Base-by-base conservation (phyloP, 2,888 invertebrate species). In the Xestoiulus laeticollis region DNA sequence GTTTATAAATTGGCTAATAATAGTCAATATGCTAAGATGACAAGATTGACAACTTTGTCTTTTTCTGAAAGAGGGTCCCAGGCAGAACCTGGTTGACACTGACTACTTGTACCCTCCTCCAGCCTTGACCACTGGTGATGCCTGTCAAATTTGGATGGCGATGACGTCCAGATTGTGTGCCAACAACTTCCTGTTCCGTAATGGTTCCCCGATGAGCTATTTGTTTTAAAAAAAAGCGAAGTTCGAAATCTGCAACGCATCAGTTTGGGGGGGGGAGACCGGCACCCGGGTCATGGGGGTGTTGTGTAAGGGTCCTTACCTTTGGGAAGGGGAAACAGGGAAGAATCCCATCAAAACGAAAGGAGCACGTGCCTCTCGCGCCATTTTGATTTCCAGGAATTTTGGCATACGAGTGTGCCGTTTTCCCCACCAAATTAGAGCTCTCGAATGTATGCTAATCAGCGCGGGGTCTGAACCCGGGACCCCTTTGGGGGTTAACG, bases 381-480 rank as follows among this genome's bases (percentile, higher is more conserved):
- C 68, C 68, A 26, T 68, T 68, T 26, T 68, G 68, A 68, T 68
- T 68, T 68, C 68, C 68, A 26, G 68, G 68, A 68, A 68, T 68
- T n/a, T 68, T 22, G 68, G 26, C 68, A 10, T 22, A 12, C 0
- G 68, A 68, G 59, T 59, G 59, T 59, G 68, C 68, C 68, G 14
- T 48, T 14, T 48, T 59, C 59, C 68, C 26, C 68, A 68, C 26
- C 68, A 68, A 68, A 68, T 68, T 68, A 68, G 68, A 68, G 68
- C 68, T 26, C 68, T 26, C 22, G 68, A 68, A 68, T 68, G 59
- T 59, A 22, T 22, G 59, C 59, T 59, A 22, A 59, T 59, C 59
- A 59, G 59, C 59, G 68, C 68, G 68, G 68, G 68, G 68, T 68
- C 68, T 68, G 68, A 68, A 68, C 68, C 68, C 68, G 26, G n/a